Conservation (phyloP, 2,888 invertebrate species). For the Onthophagus sagittarius region DNA sequence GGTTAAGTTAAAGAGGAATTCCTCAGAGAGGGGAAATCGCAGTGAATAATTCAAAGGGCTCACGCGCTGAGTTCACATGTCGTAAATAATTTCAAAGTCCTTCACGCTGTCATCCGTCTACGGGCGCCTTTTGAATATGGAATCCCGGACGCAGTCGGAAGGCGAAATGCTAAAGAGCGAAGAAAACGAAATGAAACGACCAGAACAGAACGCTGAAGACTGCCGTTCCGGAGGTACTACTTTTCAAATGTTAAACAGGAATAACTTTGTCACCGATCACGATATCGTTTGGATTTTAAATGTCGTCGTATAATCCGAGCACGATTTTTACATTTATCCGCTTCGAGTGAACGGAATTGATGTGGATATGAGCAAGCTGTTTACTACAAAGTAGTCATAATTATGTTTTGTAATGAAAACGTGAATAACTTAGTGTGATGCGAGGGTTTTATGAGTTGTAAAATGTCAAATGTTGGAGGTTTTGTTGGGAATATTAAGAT, state of each 20-base stretch:
- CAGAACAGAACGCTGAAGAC: too few relatives aligned
- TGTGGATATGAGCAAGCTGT: neutral
- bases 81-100: neutral
- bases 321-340: neutral
- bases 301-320: neutral
- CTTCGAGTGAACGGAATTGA: neutral
- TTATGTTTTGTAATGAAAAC: too few relatives aligned
- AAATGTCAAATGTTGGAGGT: too few relatives aligned
- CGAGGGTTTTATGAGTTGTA: too few relatives aligned
- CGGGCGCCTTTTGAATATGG: neutral
- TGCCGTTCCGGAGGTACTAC: neutral
- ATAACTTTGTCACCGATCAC: slow-evolving; percentile 8
- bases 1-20: too few relatives aligned
- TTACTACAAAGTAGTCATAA: neutral
- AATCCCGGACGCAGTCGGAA: neutral
- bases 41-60: neutral
- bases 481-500: too few relatives aligned
- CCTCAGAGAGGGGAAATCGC: neutral
- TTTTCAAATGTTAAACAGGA: slow-evolving; percentile 8
- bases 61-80: neutral
- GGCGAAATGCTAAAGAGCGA: neutral
- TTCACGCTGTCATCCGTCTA: neutral
- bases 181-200: neutral
- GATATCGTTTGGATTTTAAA: neutral
- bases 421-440: too few relatives aligned